These are phyloP conservation scores for Lateolabrax maculatus DNA, from an alignment of 2,797 vertebrate genomes.

Conservation along the genomic window DNA sequence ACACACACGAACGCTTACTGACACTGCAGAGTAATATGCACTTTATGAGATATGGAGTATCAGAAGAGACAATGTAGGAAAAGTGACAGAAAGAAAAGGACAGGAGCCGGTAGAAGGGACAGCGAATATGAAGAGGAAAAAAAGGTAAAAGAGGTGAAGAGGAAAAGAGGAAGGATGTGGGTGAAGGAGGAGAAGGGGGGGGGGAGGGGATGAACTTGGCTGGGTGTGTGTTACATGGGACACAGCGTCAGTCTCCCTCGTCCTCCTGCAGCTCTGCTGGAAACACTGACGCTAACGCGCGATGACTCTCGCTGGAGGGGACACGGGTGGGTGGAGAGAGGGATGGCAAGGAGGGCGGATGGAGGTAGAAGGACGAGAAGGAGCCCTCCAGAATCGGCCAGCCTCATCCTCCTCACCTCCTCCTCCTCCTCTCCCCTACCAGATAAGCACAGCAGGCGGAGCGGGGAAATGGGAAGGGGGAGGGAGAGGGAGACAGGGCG, in stretches of 20 bases:
- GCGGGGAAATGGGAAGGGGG: slow-evolving; percentile 10
- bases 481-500: background rate
- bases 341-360: slow-evolving; percentile 44
- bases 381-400: slow-evolving; percentile 61
- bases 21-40: background rate
- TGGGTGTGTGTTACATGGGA: slow-evolving; percentile 45
- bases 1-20: slow-evolving; percentile 24
- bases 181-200: background rate
- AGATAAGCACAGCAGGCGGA: slow-evolving; percentile 41
- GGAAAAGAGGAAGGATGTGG: slow-evolving; percentile 7
- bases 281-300: slow-evolving; percentile 74
- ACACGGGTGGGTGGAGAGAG: slow-evolving; percentile 53
- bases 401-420: slow-evolving; percentile 38
- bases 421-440: slow-evolving; percentile 8
- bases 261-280: slow-evolving; percentile 58
- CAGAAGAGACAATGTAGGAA: background rate
- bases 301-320: slow-evolving; percentile 75
- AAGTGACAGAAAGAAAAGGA: background rate
- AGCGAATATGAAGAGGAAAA: background rate
- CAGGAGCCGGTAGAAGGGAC: background rate
- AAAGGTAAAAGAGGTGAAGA: slow-evolving; percentile 9
- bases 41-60: background rate
- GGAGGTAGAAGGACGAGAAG: slow-evolving; percentile 59
- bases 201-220: slow-evolving; percentile 41
- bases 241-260: slow-evolving; percentile 36